These are phyloP conservation scores for Aramus guarauna DNA, from an alignment of 2,113 vertebrate species.

Conservation along the genomic window DNA sequence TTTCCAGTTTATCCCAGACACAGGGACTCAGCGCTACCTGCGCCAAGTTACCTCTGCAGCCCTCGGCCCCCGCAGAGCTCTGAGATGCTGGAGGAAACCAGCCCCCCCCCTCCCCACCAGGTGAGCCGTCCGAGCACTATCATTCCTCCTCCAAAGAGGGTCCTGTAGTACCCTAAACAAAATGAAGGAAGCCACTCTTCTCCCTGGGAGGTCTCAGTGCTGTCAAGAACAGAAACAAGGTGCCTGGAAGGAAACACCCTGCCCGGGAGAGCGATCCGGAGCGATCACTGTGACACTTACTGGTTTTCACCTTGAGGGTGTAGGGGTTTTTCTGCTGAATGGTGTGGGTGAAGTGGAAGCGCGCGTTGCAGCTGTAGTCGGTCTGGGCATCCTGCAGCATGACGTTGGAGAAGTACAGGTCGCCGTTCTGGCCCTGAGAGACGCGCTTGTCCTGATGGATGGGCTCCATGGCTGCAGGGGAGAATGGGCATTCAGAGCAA, in stretches of 20 bases:
- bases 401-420: slow-evolving; percentile 97
- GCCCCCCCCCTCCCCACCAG: too few species aligned
- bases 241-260: not conserved
- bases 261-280: not conserved
- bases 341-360: slow-evolving; percentile 95
- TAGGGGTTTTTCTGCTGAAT: slow-evolving; percentile 98
- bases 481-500: not conserved
- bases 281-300: slow-evolving; percentile 76
- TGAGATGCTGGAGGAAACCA: not conserved
- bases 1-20: not conserved
- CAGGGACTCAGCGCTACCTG: fast-evolving
- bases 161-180: not conserved
- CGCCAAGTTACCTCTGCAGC: not conserved
- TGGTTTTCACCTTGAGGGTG: slow-evolving; percentile 89
- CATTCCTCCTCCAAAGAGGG: not conserved
- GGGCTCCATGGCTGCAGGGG: slow-evolving; percentile 81
- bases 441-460: slow-evolving; percentile 90
- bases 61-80: not conserved
- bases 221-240: not conserved
- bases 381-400: slow-evolving; percentile 83
- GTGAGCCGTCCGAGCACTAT: fast-evolving
- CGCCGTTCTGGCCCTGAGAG: slow-evolving; percentile 93
- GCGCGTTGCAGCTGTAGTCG: slow-evolving; percentile 97
- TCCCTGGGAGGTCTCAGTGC: not conserved
- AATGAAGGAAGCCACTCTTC: not conserved